phyloP scores from a whole-genome alignment of 2,888 invertebrate genomes.

The Pammene fasciana region DNA sequence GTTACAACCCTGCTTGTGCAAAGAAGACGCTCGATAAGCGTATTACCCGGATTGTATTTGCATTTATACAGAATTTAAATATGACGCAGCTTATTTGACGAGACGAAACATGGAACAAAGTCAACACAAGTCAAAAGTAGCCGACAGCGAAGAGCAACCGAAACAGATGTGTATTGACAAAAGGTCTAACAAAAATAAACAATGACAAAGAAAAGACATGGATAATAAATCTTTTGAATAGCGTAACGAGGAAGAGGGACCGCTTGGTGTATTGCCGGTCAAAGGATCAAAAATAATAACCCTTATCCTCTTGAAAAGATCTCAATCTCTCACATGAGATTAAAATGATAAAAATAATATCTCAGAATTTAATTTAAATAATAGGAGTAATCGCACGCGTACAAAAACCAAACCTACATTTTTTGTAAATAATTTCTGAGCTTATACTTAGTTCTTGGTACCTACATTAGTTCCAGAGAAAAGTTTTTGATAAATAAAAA shows the following conservation, averaged over 20 bases:
- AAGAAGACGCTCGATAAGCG: conserved; percentile 26
- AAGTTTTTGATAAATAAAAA: too few species aligned
- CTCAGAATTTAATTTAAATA: neutral
- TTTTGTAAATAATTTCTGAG: too few species aligned
- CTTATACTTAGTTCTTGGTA: too few species aligned
- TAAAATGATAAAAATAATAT: conserved; percentile 13
- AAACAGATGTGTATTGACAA: conserved; percentile 70
- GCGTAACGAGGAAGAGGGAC: conserved; percentile 45
- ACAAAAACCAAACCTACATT: neutral
- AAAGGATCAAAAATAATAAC: conserved; percentile 33
- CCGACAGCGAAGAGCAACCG: conserved; percentile 54
- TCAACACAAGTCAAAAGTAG: conserved; percentile 48
- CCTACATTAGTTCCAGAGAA: too few species aligned
- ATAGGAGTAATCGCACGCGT: neutral
- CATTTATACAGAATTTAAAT: conserved; percentile 18
- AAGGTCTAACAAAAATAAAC: conserved; percentile 65
- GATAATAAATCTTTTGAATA: conserved; percentile 59
- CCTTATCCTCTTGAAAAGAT: neutral
- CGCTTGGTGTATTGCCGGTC: conserved; percentile 36
- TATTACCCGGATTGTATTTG: conserved; percentile 25
- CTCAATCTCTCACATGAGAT: conserved; percentile 4
- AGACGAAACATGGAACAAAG: conserved; percentile 41
- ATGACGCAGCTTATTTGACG: conserved; percentile 7
- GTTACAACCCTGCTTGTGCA: conserved; percentile 30
- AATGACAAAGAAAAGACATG: conserved; percentile 54